Evolutionary conservation across 1,140 invertebrate species (phyloP), one percentile per base, ranked within the genome.

Genomic region (Leptinotarsa texana): DNA sequence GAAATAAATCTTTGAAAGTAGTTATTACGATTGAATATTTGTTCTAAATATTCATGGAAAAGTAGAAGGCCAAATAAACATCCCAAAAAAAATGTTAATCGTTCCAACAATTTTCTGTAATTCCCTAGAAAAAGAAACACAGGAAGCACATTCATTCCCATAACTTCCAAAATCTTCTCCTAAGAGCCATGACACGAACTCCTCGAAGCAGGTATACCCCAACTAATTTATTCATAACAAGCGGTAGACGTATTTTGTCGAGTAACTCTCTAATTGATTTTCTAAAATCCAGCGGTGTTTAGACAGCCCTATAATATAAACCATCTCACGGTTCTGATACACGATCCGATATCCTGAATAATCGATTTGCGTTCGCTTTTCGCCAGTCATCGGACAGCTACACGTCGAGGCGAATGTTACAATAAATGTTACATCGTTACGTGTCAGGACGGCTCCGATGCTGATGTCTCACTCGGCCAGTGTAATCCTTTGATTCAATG

Each of bases 351-450:
- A 65, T 27, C 24, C 63, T 21, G 21, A 24, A 65, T 65, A 65
- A 65, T 65, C 63, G 63, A 65, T 65, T 57, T 72, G 70, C 17
- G 67, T 69, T 69, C 13, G 67, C 33, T 69, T 69, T 69, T 51
- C 15, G 67, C 48, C 67, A 65, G 63, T 65, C 63, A 65, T 65
- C 24, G 63, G 63, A 65, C 63, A 65, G 63, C 63, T 65, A 65
- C 63, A 65, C 21, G 63, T 65, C 63, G 63, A 65, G 63, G 17
- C 13, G 15, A 65, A 65, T 22, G 63, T 65, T 65, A 27, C 63
- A 27, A 24, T 65, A 27, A 65, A 65, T 11, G 24, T 65, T 65
- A 65, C 21, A 27, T 24, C 63, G 24, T 65, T 27, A 65, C 63
- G 21, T 27, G 63, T 65, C 63, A 65, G 15, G 13, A 65, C 21